Evolutionary conservation across 1,140 invertebrate species (phyloP), one percentile per base, ranked within the genome.

Genomic region (Drosophila yakuba): DNA sequence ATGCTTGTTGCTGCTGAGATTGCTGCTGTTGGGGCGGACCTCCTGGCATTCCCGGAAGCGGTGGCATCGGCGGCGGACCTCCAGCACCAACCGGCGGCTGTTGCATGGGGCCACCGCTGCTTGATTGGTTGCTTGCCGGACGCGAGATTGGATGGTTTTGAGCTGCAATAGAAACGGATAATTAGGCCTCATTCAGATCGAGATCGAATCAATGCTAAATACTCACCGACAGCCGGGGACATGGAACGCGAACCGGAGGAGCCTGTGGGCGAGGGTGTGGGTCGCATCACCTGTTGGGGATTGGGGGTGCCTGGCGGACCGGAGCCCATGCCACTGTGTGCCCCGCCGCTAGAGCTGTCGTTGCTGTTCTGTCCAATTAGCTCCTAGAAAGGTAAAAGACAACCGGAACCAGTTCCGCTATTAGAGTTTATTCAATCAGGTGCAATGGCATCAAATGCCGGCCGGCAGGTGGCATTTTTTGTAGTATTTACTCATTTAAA

Each of bases 201-300:
- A 35, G 25, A 11, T 17, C 11, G 7, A 35, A 51, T 35, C n/a
- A 15, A 17, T 4, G 25, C 11, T 6, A 6, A 36, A 14, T 78
- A 95, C 96, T 95, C 92, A 98, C 97, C 97, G 92, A 98, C 97
- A 93, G 97, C 97, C 91, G 97, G 97, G 93, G 97, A 98, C 96
- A 98, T 98, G 93, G 97, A 98, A 93, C 97, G 95, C 84, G 97
- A 98, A 92, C 97, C 97, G 86, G 92, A 92, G 84, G 97, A 98
- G 91, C 97, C 97, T 90, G 97, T 98, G 80, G 97, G 97, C 90
- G 97, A 98, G 84, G 97, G 97, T 89, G 96, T 97, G 68, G 97
- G 97, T 93, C 97, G 96, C 95, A 97, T 95, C 39, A 91, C 90
- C 59, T 92, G 91, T 50, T 92, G 95, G 66, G 95, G 95, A 93